A percentile compares a stretch with the other conserved stretches of the same genome.
Conservation (phyloP, 2,113 vertebrate genomes). For the Hemibagrus wyckioides region DNA sequence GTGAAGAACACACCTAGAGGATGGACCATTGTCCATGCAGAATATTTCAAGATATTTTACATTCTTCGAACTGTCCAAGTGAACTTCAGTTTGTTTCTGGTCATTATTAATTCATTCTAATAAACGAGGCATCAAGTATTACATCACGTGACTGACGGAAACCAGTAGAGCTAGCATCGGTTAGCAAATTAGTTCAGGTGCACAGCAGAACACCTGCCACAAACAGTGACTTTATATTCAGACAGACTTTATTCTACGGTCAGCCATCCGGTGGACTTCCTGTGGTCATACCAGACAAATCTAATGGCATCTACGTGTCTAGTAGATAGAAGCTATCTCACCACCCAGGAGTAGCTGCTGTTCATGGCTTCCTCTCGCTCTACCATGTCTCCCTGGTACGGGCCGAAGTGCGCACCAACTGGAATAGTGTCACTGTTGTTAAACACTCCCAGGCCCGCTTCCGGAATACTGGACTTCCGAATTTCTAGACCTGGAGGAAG, state of each 20-base stretch:
- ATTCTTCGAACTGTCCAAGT: background rate
- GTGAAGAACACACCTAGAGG: background rate
- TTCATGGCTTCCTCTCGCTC: conserved; percentile 18
- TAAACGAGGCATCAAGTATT: background rate
- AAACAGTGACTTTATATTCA: background rate
- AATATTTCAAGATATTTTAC: background rate
- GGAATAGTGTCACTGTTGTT: conserved; percentile 20
- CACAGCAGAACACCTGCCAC: background rate
- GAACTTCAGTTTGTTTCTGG: background rate
- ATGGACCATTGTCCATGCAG: background rate
- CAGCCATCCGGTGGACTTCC: background rate
- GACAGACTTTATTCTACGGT: background rate
- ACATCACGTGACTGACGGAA: background rate
- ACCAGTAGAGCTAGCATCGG: background rate
- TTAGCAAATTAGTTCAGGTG: background rate
- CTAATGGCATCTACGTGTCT: too few relatives aligned
- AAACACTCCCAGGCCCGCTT: conserved; percentile 8
- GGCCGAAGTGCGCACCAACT: background rate
- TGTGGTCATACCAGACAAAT: background rate
- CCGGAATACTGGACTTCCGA: conserved; percentile 17
- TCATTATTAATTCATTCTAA: too few relatives aligned
- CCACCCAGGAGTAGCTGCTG: conserved; percentile 23
- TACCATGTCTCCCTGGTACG: background rate
- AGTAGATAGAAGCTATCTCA: background rate
- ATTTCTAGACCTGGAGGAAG: conserved; percentile 12